These are phyloP conservation scores for Pelodytes ibericus DNA, from an alignment of 2,797 vertebrate species.

Conservation along the genomic window DNA sequence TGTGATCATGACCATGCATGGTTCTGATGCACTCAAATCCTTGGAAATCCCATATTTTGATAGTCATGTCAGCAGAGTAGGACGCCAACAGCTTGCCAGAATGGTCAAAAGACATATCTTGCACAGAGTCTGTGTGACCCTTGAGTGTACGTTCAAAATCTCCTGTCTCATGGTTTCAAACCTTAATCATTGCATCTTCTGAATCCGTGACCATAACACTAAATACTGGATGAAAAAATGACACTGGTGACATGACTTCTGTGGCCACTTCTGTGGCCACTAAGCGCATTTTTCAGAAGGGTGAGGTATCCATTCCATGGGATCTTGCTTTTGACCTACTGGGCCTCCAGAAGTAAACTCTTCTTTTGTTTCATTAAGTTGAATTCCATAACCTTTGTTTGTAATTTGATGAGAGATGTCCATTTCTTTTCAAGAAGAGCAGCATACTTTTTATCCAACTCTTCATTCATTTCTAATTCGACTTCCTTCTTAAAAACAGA, in stretches of 20 bases:
- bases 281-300: slow-evolving; percentile 92
- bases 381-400: slow-evolving; percentile 88
- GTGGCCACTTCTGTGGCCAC: slow-evolving; percentile 96
- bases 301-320: slow-evolving; percentile 99
- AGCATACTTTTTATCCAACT: slow-evolving; percentile 98
- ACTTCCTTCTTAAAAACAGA: slow-evolving; percentile 99
- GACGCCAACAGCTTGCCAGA: slow-evolving; percentile 96
- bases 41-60: slow-evolving; percentile 99
- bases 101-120: slow-evolving; percentile 99
- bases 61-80: slow-evolving; percentile 99
- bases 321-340: slow-evolving; percentile 94
- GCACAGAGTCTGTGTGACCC: slow-evolving; percentile 98
- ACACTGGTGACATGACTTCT: slow-evolving; percentile 96
- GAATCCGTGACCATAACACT: slow-evolving; percentile 99
- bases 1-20: slow-evolving; percentile 99
- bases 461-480: slow-evolving; percentile 98
- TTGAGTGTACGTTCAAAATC: slow-evolving; percentile 99
- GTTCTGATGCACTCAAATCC: slow-evolving; percentile 98
- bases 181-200: slow-evolving; percentile 99
- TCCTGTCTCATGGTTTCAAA: slow-evolving; percentile 98
- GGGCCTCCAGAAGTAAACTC: slow-evolving; percentile 97
- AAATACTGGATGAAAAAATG: slow-evolving; percentile 98
- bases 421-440: slow-evolving; percentile 99
- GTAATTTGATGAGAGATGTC: slow-evolving; percentile 99
- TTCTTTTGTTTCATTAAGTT: slow-evolving; percentile 96